Evolutionary conservation across 2,797 vertebrate genomes (phyloP).

Genomic region (Leptoclinus maculatus): DNA sequence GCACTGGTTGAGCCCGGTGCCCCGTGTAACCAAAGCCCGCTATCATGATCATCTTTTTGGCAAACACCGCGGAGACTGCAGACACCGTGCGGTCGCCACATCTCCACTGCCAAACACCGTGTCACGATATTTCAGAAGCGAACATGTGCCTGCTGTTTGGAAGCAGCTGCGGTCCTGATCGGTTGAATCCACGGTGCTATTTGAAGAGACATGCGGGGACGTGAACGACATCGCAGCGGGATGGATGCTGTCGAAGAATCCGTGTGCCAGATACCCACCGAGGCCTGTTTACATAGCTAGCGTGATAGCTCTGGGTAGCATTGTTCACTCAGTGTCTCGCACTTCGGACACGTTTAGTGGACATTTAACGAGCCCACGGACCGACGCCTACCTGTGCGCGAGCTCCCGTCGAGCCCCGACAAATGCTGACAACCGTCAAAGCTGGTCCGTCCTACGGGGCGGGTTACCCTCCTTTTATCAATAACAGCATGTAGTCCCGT

Average conservation of each 20-base stretch:
- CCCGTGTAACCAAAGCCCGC: neutral
- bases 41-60: slow-evolving; percentile 4
- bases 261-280: slow-evolving; percentile 20
- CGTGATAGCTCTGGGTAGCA: slow-evolving; percentile 53
- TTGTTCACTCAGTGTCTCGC: slow-evolving; percentile 25
- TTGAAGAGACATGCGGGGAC: neutral
- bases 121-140: slow-evolving; percentile 38
- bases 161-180: neutral
- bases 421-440: neutral
- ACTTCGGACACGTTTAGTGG: slow-evolving; percentile 37
- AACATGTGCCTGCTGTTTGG: neutral
- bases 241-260: slow-evolving; percentile 63
- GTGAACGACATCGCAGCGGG: slow-evolving; percentile 7
- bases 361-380: slow-evolving; percentile 8
- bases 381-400: slow-evolving; percentile 9
- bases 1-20: too few species aligned
- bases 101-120: slow-evolving; percentile 22
- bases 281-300: slow-evolving; percentile 78
- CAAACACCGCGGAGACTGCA: slow-evolving; percentile 37
- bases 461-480: slow-evolving; percentile 2
- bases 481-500: neutral
- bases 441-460: neutral
- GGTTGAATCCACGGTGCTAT: neutral
- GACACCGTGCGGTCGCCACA: slow-evolving; percentile 32
- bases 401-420: neutral